phyloP scores from a whole-genome alignment of 2,113 vertebrate genomes.

The Coturnix japonica region DNA sequence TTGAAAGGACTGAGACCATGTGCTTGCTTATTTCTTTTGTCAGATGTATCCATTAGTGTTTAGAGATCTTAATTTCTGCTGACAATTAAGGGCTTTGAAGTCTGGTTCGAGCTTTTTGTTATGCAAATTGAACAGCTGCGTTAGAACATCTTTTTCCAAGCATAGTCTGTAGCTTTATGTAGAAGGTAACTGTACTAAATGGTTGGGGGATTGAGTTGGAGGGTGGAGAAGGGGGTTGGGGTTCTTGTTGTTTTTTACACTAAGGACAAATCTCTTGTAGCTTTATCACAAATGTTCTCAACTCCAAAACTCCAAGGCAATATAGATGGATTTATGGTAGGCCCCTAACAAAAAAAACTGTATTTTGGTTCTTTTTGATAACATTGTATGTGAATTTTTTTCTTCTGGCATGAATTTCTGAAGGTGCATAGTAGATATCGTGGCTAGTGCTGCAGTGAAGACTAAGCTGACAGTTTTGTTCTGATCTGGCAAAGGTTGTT shows the following conservation, averaged over 20 bases:
- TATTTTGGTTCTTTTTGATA: not conserved
- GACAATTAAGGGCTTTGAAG: not conserved
- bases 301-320: not conserved
- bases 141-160: not conserved
- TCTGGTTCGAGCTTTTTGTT: not conserved
- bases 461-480: not conserved
- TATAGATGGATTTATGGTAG: not conserved
- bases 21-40: constrained; percentile 9
- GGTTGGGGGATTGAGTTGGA: no score
- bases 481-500: not conserved
- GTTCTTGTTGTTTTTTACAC: not conserved
- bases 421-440: not conserved
- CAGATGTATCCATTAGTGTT: constrained; percentile 8
- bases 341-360: not conserved
- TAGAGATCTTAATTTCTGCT: constrained; percentile 22
- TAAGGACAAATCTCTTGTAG: not conserved
- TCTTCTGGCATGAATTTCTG: not conserved
- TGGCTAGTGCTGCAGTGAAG: not conserved
- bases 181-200: not conserved
- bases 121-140: not conserved
- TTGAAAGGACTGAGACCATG: not conserved
- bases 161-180: not conserved
- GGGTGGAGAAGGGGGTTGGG: no score
- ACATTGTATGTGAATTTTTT: not conserved
- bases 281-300: not conserved